Evolutionary conservation across 2,888 invertebrate genomes (phyloP).

Genomic region (Temnothorax ravouxi): DNA sequence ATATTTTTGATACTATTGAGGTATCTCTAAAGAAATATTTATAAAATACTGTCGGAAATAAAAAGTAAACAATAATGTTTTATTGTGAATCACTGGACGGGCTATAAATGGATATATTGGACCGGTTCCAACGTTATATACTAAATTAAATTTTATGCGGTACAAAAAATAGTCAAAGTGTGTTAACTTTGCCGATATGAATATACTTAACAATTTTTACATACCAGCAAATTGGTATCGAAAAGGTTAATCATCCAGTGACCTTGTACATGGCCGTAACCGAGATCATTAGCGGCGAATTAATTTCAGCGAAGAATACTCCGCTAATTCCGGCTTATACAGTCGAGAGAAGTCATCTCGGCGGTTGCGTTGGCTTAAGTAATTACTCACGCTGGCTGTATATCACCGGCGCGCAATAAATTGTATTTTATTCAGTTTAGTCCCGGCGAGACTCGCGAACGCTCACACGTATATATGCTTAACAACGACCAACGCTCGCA

Average conservation of each 20-base stretch:
- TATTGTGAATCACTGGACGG: background rate
- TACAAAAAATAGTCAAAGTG: background rate
- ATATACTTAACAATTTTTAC: background rate
- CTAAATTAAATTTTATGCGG: background rate
- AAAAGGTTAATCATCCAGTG: background rate
- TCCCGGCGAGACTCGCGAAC: background rate
- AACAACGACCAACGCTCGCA: slow-evolving; percentile 26
- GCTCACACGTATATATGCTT: background rate
- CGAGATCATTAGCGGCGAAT: slow-evolving; percentile 30
- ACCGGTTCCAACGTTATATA: background rate
- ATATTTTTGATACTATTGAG: background rate
- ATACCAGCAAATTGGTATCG: background rate
- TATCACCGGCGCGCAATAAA: slow-evolving; percentile 39
- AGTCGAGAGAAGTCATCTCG: background rate
- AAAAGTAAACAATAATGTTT: background rate
- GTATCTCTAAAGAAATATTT: background rate
- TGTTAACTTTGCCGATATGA: background rate
- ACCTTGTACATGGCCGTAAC: slow-evolving; percentile 23
- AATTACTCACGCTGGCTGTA: slow-evolving; percentile 42
- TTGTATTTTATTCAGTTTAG: slow-evolving; percentile 52
- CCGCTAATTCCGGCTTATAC: slow-evolving; percentile 11
- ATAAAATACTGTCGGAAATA: background rate
- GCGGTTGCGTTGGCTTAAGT: slow-evolving; percentile 23
- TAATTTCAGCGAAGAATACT: slow-evolving; percentile 40
- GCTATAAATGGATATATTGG: no score